Percentiles rank a stretch among this genome's conserved stretches.
These are phyloP conservation scores for Phaenicophaeus curvirostris DNA, from an alignment of 2,797 vertebrate species.

Conservation along the genomic window DNA sequence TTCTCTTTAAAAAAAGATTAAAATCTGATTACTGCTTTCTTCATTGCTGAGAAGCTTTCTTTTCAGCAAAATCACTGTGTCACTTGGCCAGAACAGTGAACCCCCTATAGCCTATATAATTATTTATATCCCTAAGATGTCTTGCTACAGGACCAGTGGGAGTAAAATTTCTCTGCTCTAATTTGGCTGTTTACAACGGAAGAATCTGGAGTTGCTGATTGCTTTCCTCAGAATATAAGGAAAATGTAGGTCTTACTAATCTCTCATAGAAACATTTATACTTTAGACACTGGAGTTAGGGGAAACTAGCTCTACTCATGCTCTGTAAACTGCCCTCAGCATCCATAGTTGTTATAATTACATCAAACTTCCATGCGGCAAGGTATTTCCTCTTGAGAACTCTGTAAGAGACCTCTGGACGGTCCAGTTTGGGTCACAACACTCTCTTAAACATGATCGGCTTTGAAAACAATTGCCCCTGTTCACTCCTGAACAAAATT, in stretches of 20 bases:
- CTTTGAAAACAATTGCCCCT: not conserved
- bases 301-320: not conserved
- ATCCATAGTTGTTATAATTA: not conserved
- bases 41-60: not conserved
- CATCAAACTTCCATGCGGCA: not conserved
- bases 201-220: not conserved
- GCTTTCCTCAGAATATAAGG: not conserved
- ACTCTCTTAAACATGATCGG: not conserved
- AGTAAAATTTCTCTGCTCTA: not conserved
- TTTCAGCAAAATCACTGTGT: not conserved
- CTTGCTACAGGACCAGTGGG: not conserved
- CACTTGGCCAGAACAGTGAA: not conserved
- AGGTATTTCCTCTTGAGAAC: not conserved
- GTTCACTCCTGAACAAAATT: not conserved
- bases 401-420: too few species aligned
- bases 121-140: not conserved
- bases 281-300: not conserved
- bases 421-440: too few species aligned
- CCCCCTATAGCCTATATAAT: not conserved
- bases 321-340: not conserved
- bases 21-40: slow-evolving; percentile 24
- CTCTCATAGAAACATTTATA: not conserved
- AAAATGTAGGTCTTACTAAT: not conserved
- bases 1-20: slow-evolving; percentile 76
- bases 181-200: not conserved